Conservation (phyloP, 2,113 vertebrate genomes). For the Actenoides hombroni region DNA sequence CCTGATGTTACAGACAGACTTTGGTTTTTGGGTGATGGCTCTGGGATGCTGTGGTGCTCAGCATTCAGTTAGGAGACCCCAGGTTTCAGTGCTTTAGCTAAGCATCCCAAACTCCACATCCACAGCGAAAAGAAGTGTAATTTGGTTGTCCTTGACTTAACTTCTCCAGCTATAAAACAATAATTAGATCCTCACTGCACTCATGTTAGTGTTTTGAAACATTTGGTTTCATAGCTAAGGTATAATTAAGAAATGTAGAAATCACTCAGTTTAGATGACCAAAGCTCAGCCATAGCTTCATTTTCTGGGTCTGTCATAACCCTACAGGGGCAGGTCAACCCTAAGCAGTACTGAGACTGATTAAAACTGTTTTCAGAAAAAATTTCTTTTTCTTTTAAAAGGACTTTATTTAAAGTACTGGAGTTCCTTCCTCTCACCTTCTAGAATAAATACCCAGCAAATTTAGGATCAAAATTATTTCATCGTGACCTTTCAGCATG, state of each 20-base stretch:
- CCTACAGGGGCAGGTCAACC: background rate
- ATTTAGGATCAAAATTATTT: background rate
- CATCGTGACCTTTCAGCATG: rapidly evolving
- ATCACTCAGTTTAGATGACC: background rate
- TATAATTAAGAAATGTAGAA: background rate
- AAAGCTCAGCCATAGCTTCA: background rate
- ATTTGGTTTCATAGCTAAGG: background rate
- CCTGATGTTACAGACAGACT: background rate
- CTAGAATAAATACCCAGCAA: background rate
- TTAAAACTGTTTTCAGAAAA: background rate
- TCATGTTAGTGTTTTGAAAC: background rate
- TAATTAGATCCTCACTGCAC: background rate
- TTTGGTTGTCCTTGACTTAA: background rate
- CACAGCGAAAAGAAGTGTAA: background rate
- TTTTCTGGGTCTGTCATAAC: background rate
- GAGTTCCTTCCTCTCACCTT: background rate
- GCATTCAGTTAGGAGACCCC: background rate
- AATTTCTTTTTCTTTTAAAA: background rate
- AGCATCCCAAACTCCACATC: background rate
- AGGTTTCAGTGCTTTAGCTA: background rate
- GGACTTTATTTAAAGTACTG: background rate
- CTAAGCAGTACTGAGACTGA: background rate
- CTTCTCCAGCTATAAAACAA: background rate
- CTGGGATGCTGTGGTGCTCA: background rate
- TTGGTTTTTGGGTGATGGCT: background rate